Evolutionary conservation across 92 coral and sea anemone species (phyloP).

Genomic region (Paramuricea clavata): DNA sequence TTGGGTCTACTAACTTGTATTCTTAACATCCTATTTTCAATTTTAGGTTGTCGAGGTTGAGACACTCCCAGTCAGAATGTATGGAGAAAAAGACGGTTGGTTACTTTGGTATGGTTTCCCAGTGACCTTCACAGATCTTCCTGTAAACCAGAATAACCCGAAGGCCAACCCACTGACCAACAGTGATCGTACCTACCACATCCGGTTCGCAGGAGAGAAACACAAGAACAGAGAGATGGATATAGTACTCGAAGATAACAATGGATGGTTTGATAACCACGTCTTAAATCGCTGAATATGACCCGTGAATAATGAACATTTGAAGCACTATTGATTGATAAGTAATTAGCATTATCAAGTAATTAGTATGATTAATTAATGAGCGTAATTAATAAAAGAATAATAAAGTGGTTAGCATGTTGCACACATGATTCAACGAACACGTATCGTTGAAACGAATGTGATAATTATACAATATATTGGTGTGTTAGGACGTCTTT

Average conservation of each 20-base stretch:
- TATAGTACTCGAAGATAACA: constrained; percentile 8
- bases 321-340: no score
- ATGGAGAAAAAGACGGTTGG: constrained; percentile 37
- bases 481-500: no score
- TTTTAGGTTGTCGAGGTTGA: constrained; percentile 77
- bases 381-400: neutral
- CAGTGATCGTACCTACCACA: constrained; percentile 13
- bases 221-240: constrained; percentile 24
- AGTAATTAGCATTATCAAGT: neutral
- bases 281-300: neutral
- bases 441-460: no score
- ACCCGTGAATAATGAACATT: neutral
- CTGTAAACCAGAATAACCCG: constrained; percentile 5
- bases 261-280: constrained; percentile 33
- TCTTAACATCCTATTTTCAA: neutral
- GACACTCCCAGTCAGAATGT: constrained; percentile 60
- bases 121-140: constrained; percentile 65
- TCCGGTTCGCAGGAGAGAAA: constrained; percentile 32
- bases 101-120: constrained; percentile 80
- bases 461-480: no score
- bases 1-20: no score
- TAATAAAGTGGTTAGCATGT: neutral
- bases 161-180: constrained; percentile 12
- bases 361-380: neutral
- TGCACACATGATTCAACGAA: no score